Base-by-base conservation (phyloP, 2,797 vertebrate genomes). In the Enteromius anoplus region DNA sequence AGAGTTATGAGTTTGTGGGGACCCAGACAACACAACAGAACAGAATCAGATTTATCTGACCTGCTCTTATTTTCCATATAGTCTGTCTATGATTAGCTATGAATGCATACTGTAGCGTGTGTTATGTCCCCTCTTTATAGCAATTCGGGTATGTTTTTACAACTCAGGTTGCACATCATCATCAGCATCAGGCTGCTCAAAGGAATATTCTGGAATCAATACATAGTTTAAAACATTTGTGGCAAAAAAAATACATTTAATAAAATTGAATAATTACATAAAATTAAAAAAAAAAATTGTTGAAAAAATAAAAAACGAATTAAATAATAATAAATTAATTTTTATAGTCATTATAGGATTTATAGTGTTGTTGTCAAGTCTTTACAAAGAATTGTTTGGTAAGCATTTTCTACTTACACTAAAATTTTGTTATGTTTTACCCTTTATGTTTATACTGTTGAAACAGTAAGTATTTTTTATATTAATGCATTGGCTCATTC, bases 21-120 rank as follows among this genome's bases (percentile, higher is more conserved):
- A 73, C 32, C 32, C 70, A 51, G 70, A 65, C 70, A 73, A 49
- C 71, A 82, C 60, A 32, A 68, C 80, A 82, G 80, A 32, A 75
- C 45, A 68, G 34, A 66, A 53, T 55, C 47, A 55, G 47, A 66
- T 75, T 53, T 32, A 82, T 66, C 80, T n/a, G 71, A 82, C 80
- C 60, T 75, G 60, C 11, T 82, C 47, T 81, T 49, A 62, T 49
- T 72, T 81, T 62, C 23, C 37, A 26, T 26, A 55, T 26, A 68
- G 47, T 65, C 47, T 68, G 19, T 75, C 47, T 75, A 17, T 75
- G 34, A 40, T 55, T 51, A 82, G 45, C 55, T 14, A 47, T 5
- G 53, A 3, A 60, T 55, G 32, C n/a, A 34, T 53, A 45, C 42
- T 45, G 42, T 12, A 34, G 2, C 19, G 9, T 11, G 49, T 7